phyloP scores from a whole-genome alignment of 2,113 vertebrate species.

The Tenrec ecaudatus region DNA sequence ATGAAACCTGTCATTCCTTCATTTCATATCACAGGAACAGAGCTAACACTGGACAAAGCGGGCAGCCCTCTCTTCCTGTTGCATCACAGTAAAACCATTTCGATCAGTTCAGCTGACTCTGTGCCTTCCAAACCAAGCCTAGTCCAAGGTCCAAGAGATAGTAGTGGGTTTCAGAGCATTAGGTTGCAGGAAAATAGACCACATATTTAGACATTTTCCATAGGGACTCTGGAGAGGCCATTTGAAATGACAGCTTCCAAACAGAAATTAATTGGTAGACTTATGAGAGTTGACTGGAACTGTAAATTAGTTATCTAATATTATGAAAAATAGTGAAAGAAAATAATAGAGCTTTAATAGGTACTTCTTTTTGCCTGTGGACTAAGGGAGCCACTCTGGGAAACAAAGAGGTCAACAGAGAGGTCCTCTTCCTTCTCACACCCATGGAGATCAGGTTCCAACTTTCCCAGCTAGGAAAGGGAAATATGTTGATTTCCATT shows the following conservation, averaged over 20 bases:
- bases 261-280: slow-evolving; percentile 11
- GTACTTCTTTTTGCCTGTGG: not conserved
- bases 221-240: slow-evolving; percentile 3
- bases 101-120: slow-evolving; percentile 6
- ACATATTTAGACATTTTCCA: slow-evolving; percentile 17
- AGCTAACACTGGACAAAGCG: not conserved
- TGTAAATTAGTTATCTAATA: slow-evolving; percentile 26
- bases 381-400: not conserved
- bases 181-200: slow-evolving; percentile 72
- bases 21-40: not conserved
- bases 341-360: slow-evolving; percentile 21
- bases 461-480: not conserved
- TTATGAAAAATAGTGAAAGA: slow-evolving; percentile 17
- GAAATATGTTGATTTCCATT: not conserved
- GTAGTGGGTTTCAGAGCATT: slow-evolving; percentile 63
- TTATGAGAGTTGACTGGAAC: not conserved
- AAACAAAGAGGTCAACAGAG: slow-evolving; percentile 6
- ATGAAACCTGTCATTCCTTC: not conserved
- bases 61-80: not conserved
- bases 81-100: not conserved
- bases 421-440: not conserved
- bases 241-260: not conserved
- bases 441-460: slow-evolving; percentile 12
- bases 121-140: slow-evolving; percentile 61
- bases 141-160: slow-evolving; percentile 78